A percentile compares a stretch with the other conserved stretches of the same genome.
Evolutionary conservation across 2,797 vertebrate species (phyloP).

Genomic region (Heliangelus exortis): DNA sequence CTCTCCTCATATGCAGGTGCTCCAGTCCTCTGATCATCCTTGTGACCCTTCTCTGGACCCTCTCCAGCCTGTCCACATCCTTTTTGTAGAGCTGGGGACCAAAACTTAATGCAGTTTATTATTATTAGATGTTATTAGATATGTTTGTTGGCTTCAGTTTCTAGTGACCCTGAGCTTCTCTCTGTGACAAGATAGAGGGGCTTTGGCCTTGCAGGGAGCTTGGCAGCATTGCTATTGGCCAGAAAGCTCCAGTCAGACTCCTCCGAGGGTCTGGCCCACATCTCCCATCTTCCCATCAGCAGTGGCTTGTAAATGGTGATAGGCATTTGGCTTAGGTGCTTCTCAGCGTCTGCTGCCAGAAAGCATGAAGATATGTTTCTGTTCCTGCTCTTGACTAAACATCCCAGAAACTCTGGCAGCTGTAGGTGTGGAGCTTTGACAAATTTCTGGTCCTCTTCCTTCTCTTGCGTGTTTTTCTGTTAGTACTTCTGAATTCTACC

Average conservation of each 20-base stretch:
- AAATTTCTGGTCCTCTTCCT: neutral
- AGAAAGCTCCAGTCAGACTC: neutral
- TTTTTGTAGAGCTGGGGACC: too few species aligned
- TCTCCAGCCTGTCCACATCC: too few species aligned
- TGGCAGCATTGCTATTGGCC: neutral
- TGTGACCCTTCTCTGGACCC: too few species aligned
- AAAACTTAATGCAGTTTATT: too few species aligned
- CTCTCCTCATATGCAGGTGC: too few species aligned
- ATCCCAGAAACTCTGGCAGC: neutral
- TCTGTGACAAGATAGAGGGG: neutral
- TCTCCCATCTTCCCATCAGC: neutral
- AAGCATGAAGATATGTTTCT: neutral
- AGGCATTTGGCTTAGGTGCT: neutral
- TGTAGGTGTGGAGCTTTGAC: neutral
- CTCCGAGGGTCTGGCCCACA: rapidly evolving
- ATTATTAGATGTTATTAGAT: neutral
- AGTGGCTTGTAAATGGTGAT: neutral
- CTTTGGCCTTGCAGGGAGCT: neutral
- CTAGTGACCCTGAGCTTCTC: neutral
- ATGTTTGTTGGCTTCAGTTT: neutral
- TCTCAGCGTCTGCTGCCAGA: neutral
- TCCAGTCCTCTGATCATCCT: too few species aligned
- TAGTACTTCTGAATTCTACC: neutral
- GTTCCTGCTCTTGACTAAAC: neutral
- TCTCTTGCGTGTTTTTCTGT: neutral